A percentile compares a stretch with the other conserved stretches of the same genome.
Conservation (phyloP, 2,797 vertebrate species). For the Spheniscus humboldti region DNA sequence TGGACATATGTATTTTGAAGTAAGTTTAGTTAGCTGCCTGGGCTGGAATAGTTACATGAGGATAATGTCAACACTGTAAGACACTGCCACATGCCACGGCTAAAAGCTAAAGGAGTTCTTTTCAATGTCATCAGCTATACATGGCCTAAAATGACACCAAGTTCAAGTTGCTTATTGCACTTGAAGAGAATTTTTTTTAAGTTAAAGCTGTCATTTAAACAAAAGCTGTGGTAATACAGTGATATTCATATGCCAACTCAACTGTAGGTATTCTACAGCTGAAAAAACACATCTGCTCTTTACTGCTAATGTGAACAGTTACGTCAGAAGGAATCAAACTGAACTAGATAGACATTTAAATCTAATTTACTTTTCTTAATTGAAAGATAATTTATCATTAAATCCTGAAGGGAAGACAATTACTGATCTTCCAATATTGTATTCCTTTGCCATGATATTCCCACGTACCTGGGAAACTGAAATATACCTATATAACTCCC, state of each 20-base stretch:
- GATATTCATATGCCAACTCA: not conserved
- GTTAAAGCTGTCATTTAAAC: not conserved
- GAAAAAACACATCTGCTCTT: not conserved
- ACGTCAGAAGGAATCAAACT: not conserved
- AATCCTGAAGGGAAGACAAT: not conserved
- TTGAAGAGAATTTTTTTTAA: not conserved
- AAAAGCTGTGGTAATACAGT: not conserved
- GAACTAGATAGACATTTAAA: not conserved
- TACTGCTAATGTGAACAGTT: not conserved
- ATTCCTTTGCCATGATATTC: not conserved
- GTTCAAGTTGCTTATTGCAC: not conserved
- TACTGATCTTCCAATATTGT: not conserved
- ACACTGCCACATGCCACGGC: accelerated
- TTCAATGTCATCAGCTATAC: not conserved
- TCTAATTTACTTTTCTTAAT: not conserved
- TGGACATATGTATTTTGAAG: not conserved
- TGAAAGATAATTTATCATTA: not conserved
- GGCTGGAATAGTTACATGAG: not conserved
- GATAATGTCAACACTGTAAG: not conserved
- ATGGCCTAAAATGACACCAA: not conserved
- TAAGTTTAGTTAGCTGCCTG: not conserved
- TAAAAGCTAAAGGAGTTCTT: not conserved
- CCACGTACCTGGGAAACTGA: not conserved
- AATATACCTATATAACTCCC: not conserved
- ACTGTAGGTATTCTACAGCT: not conserved